phyloP scores from a whole-genome alignment of 2,113 vertebrate genomes.

The Siniperca chuatsi region DNA sequence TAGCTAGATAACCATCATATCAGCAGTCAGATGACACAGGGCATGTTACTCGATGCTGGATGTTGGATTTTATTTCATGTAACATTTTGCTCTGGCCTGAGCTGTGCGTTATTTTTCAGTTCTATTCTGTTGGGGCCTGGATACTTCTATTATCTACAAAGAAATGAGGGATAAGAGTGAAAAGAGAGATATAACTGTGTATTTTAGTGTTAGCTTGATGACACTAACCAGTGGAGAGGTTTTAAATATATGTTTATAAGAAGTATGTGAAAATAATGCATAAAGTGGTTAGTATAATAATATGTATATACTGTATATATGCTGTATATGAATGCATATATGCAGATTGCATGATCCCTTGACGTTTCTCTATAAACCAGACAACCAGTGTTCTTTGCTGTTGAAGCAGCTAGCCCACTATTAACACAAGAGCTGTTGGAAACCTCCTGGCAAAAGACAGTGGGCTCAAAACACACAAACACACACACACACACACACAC shows the following conservation, averaged over 20 bases:
- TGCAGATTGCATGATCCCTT: constrained; percentile 18
- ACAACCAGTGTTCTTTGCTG: constrained; percentile 47
- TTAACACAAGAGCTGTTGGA: constrained; percentile 70
- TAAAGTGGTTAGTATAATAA: neutral
- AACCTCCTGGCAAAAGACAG: constrained; percentile 71
- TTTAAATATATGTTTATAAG: neutral
- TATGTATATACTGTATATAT: constrained; percentile 1
- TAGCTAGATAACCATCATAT: constrained; percentile 74
- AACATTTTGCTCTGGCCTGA: constrained; percentile 41
- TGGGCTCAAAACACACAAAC: constrained; percentile 23
- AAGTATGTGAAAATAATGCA: neutral
- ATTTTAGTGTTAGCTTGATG: neutral
- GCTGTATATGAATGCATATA: constrained; percentile 9
- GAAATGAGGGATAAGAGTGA: neutral
- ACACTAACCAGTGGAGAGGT: neutral
- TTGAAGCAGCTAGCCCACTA: constrained; percentile 41
- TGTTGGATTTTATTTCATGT: constrained; percentile 68
- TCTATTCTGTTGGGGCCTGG: neutral
- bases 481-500: constrained; percentile 10
- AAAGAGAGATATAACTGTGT: neutral
- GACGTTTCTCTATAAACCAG: constrained; percentile 38
- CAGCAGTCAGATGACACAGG: constrained; percentile 67
- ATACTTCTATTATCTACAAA: neutral
- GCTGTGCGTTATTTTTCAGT: constrained; percentile 7
- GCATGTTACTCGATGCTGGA: constrained; percentile 67